Conservation (phyloP, 2,888 invertebrate genomes). For the Sinotaia quadrata region DNA sequence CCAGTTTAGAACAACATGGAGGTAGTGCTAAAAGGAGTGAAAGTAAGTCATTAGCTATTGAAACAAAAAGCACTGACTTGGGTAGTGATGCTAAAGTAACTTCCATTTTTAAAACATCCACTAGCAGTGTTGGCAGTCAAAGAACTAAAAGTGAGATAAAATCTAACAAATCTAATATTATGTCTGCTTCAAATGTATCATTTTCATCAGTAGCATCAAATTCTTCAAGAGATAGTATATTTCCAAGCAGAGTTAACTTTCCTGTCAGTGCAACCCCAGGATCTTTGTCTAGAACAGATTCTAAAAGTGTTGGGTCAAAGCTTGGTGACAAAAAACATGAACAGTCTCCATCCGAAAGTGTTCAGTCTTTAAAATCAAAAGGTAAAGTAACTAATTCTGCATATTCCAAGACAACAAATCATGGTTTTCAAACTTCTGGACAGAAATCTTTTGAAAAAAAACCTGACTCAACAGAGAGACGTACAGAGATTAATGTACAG, state of each 20-base stretch:
- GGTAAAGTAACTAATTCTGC: not conserved
- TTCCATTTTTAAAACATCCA: too few species aligned
- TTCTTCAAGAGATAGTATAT: constrained; percentile 21
- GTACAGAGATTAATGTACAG: constrained; percentile 20
- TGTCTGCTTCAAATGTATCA: not conserved
- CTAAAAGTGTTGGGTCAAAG: not conserved
- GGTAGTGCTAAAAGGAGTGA: constrained; percentile 6
- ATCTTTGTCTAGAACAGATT: not conserved
- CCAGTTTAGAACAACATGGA: constrained; percentile 13
- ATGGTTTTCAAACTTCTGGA: not conserved
- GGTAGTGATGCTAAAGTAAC: too few species aligned
- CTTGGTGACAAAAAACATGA: not conserved
- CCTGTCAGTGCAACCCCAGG: constrained; percentile 2
- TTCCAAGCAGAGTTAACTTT: constrained; percentile 23
- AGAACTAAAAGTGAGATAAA: too few species aligned
- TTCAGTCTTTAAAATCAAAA: constrained; percentile 12
- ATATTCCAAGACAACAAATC: not conserved
- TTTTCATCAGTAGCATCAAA: not conserved
- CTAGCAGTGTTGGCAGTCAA: too few species aligned
- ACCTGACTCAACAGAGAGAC: not conserved
- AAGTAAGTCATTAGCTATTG: too few species aligned
- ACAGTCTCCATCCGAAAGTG: not conserved
- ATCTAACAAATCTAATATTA: not conserved
- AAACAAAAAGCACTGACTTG: too few species aligned
- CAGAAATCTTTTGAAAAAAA: constrained; percentile 16